Base-by-base conservation (phyloP, 2,888 invertebrate species). In the Matsumyia berberina region DNA sequence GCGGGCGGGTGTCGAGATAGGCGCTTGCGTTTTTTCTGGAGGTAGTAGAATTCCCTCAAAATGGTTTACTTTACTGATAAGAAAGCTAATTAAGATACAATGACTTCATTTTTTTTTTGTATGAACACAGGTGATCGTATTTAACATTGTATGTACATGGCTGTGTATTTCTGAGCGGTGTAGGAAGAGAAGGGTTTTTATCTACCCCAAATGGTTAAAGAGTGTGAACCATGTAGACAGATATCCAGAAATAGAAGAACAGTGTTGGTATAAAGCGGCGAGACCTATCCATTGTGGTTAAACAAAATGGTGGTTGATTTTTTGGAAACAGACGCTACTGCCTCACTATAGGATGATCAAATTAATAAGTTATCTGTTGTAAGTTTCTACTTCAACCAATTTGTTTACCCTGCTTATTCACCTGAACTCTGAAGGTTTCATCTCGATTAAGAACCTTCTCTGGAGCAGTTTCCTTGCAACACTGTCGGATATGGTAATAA, bases 51-150 rank as follows among this genome's bases (percentile, higher is more conserved):
- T 64, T 74, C 31, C 4, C 55, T 69, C 74, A 66, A 80, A 74
- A 76, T 66, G 74, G 74, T 76, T 74, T 64, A 69, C 49, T 83
- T 78, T 62, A 5, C 73, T 51, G 80, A 80, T 74, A 80, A 80
- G 74, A 80, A 80, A 80, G 74, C 74, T 85, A 85, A 85, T 85
- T 85, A 85, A 76, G 74, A 80, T 60, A 80, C 85, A 85, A 80
- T 85, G 79, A 74, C 69, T 74, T 74, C 46, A 73, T 69, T 76
- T 58, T 66, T 11, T 57, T 64, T 60, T 31, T 57, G 11, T 62
- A 37, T 73, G 72, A 79, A 69, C 58, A 74, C 62, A 66, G 79
- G 79, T 62, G 53, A 74, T 78, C 46, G 66, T 58, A 49, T 24
- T 24, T 24, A 24, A 24, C 24, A 24, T 24, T 42, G 33, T 37